Evolutionary conservation across 2,113 vertebrate species (phyloP).

Genomic region (Sylvietta virens): DNA sequence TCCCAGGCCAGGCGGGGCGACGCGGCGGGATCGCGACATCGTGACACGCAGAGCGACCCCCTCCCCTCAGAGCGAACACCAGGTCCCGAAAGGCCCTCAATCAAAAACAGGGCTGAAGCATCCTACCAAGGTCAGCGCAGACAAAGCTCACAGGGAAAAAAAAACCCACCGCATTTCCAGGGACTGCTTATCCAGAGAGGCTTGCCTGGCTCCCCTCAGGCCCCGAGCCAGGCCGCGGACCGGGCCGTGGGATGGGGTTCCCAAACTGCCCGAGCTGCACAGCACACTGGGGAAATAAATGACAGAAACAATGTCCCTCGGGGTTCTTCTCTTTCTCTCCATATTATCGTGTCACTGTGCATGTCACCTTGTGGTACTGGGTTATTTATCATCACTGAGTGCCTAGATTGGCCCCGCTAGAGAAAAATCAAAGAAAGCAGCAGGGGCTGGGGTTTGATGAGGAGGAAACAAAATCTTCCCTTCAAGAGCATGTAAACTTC

Average conservation of each 20-base stretch:
- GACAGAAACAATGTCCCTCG: not conserved
- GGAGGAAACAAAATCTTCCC: slow-evolving; percentile 33
- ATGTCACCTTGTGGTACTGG: slow-evolving; percentile 30
- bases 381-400: slow-evolving; percentile 57
- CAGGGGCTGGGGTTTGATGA: slow-evolving; percentile 26
- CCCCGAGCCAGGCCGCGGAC: not conserved
- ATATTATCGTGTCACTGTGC: slow-evolving; percentile 11
- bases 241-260: not conserved
- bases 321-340: slow-evolving; percentile 23
- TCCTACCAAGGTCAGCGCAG: not conserved
- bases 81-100: not conserved
- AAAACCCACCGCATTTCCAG: not conserved
- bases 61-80: not conserved
- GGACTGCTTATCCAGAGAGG: not conserved
- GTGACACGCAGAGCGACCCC: not conserved
- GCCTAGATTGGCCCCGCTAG: slow-evolving; percentile 14
- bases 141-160: not conserved
- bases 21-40: rapidly evolving
- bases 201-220: not conserved
- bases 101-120: not conserved
- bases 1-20: not conserved
- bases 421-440: slow-evolving; percentile 57
- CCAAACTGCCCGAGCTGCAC: not conserved
- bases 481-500: not conserved
- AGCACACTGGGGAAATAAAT: not conserved